phyloP scores from a whole-genome alignment of 2,888 invertebrate genomes.

The Callyntrura guangdongensis region DNA sequence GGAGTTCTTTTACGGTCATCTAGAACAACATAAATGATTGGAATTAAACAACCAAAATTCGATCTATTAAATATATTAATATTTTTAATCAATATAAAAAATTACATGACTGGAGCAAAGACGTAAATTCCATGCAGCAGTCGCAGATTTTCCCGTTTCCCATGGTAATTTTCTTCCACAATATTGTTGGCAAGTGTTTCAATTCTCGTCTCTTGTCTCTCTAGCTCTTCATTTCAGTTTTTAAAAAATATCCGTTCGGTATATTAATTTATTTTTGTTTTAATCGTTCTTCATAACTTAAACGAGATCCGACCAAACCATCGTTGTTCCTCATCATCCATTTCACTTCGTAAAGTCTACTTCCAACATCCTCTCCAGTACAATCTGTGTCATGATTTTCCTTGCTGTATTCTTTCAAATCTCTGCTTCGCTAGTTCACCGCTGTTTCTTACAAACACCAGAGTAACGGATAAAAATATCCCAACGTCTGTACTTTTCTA shows the following conservation, averaged over 20 bases:
- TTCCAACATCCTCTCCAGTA: no score
- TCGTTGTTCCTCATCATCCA: no score
- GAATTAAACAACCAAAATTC: not conserved
- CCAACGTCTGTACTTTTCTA: no score
- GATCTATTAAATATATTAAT: constrained; percentile 10
- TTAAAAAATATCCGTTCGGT: not conserved
- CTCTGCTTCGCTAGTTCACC: no score
- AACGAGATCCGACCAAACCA: no score
- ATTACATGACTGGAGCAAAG: constrained; percentile 95
- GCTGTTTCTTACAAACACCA: no score
- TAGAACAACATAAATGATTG: not conserved
- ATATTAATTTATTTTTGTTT: no score
- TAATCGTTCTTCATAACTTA: no score
- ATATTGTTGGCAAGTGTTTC: not conserved
- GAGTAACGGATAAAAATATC: no score
- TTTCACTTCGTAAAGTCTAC: no score
- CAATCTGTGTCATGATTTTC: no score
- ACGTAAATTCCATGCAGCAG: constrained; percentile 97
- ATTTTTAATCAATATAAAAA: constrained; percentile 79
- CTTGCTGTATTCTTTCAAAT: no score
- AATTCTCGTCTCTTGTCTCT: not conserved
- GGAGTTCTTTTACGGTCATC: constrained; percentile 76
- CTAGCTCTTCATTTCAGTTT: not conserved
- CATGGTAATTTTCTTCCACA: constrained; percentile 68
- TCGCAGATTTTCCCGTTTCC: constrained; percentile 91